phyloP scores from a whole-genome alignment of 2,797 vertebrate species.

The Xenopus petersii region DNA sequence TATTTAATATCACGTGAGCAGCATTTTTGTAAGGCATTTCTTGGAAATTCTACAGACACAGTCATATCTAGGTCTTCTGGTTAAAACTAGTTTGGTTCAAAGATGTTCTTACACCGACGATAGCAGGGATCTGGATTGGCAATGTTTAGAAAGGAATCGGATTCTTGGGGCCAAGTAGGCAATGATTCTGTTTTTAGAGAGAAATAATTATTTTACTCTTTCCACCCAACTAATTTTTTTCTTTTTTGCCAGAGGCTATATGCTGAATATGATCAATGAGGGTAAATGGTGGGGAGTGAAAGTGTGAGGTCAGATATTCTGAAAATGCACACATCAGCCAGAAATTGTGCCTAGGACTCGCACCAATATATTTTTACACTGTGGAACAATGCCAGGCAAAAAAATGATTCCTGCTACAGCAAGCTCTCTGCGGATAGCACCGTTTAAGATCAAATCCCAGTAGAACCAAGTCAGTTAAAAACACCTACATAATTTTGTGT shows the following conservation, averaged over 20 bases:
- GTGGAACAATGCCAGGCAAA: conserved; percentile 40
- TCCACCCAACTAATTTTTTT: conserved; percentile 21
- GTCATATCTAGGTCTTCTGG: not conserved
- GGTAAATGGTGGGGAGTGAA: conserved; percentile 22
- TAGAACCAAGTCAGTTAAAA: conserved; percentile 42
- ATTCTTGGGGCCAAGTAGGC: conserved; percentile 18
- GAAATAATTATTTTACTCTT: conserved; percentile 38
- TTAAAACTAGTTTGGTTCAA: conserved; percentile 2
- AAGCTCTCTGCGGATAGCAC: conserved; percentile 25
- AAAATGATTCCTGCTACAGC: conserved; percentile 38
- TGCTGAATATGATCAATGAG: conserved; percentile 46
- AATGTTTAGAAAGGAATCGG: not conserved
- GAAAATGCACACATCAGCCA: conserved; percentile 48
- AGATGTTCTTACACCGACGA: conserved; percentile 9
- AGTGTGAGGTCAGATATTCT: conserved; percentile 34
- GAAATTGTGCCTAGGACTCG: conserved; percentile 27
- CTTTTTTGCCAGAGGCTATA: conserved; percentile 31
- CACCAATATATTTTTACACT: conserved; percentile 44
- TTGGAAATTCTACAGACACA: not conserved
- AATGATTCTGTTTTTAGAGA: conserved; percentile 39
- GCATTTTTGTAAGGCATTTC: not conserved
- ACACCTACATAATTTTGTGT: conserved; percentile 46
- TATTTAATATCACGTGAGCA: not conserved
- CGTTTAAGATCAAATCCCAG: conserved; percentile 40
- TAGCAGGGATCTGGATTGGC: not conserved